phyloP scores from a whole-genome alignment of 2,888 invertebrate species.

The Amphipoea lucens region DNA sequence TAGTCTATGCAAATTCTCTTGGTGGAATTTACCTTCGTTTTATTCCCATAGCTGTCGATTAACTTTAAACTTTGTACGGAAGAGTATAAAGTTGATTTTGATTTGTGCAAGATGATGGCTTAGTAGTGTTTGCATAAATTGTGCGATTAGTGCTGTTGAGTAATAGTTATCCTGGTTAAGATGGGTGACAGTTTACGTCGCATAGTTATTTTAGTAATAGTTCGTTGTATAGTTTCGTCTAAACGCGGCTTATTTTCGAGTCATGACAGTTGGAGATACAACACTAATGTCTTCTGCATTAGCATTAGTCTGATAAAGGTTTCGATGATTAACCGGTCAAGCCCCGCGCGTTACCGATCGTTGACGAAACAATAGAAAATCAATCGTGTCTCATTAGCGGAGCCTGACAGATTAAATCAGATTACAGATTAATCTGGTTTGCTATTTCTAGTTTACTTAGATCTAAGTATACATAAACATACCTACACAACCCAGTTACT shows the following conservation, averaged over 20 bases:
- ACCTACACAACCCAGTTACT: neutral
- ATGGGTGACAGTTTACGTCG: conserved; percentile 49
- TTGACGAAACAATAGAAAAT: no score
- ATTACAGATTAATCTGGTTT: no score
- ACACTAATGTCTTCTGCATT: neutral
- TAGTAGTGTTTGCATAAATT: conserved; percentile 59
- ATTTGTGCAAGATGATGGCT: conserved; percentile 19
- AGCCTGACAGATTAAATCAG: no score
- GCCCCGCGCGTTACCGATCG: no score
- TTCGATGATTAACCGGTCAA: neutral
- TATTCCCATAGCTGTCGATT: conserved; percentile 17
- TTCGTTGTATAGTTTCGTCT: conserved; percentile 14
- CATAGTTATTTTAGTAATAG: conserved; percentile 37
- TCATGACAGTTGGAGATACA: neutral
- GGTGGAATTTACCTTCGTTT: conserved; percentile 51
- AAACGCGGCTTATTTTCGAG: conserved; percentile 35
- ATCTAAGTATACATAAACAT: neutral
- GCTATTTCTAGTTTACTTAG: neutral
- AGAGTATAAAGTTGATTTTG: conserved; percentile 35
- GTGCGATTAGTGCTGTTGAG: conserved; percentile 59
- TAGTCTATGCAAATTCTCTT: conserved; percentile 67
- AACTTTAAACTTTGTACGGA: conserved; percentile 41
- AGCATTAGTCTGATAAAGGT: neutral
- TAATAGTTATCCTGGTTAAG: conserved; percentile 64
- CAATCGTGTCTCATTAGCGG: no score